Base-by-base conservation (phyloP, 2,113 vertebrate genomes). In the Ranitomeya variabilis region DNA sequence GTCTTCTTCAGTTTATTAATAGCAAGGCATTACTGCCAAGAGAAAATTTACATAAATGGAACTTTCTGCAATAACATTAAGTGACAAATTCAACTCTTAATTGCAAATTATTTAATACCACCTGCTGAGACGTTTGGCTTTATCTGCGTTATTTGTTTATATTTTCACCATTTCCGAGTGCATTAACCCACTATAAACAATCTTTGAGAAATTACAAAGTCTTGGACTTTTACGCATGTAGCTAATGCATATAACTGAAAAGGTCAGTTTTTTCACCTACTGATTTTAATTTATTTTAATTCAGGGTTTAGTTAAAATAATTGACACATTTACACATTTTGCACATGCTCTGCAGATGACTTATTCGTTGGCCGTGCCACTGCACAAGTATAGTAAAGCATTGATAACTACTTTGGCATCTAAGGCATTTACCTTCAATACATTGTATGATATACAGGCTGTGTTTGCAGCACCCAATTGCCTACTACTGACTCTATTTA, bases 51-150 rank as follows among this genome's bases (percentile, higher is more conserved):
- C 79, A 81, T 60, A 81, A 60, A 81, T 81, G n/a, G 67, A 84
- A 84, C 81, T 54, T 67, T 69, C 45, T 83, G 64, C 18, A 67
- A 83, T 83, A 67, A 66, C 82, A 84, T 71, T 83, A 54, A 69
- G 82, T 84, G 64, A 71, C 60, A 84, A 71, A 71, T 55, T 15
- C 16, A 71, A 23, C 21, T 84, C 64, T 84, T 84, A 84, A 84
- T 84, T 84, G 82, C 66, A 84, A 84, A 84, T 84, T 69, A 84
- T 84, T 84, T 71, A 84, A 84, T 84, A 69, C 81, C 81, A 69
- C 64, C 82, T 84, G 82, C 82, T 23, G 64, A 55, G 64, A 37
- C 84, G 89, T 91, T 90, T 89, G 90, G 93, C 82, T 69, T 83
- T 84, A 66, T 84, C 26, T 23, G 23, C 71, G 62, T 71, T 66